Evolutionary conservation across 2,888 invertebrate species (phyloP).

Genomic region (Gastracanthus pulcherrimus): DNA sequence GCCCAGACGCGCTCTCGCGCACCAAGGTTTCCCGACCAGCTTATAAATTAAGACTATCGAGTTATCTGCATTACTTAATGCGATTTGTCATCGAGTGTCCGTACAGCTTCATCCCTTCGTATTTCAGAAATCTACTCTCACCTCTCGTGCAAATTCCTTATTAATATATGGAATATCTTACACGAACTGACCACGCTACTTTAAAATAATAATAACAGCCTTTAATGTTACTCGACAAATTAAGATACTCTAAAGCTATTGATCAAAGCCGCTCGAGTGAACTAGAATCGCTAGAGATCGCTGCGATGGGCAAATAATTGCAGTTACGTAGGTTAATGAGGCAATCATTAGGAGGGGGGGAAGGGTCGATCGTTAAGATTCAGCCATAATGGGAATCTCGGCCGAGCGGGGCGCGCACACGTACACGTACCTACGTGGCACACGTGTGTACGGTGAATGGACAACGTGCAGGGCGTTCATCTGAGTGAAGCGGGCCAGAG

Average conservation of each 20-base stretch:
- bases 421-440: conserved; percentile 13
- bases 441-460: conserved; percentile 61
- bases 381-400: conserved; percentile 45
- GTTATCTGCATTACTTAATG: conserved; percentile 32
- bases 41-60: conserved; percentile 48
- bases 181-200: too few species aligned
- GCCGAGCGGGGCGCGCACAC: conserved; percentile 28
- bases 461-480: conserved; percentile 57
- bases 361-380: conserved; percentile 43
- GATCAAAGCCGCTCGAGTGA: too few species aligned
- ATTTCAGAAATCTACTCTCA: conserved; percentile 19
- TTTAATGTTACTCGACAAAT: too few species aligned
- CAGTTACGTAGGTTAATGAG: conserved; percentile 38
- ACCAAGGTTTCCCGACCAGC: conserved; percentile 20
- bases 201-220: too few species aligned
- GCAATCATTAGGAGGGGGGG: conserved; percentile 35
- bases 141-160: conserved; percentile 6
- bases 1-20: background rate
- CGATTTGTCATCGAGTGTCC: conserved; percentile 51
- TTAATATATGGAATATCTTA: conserved; percentile 18
- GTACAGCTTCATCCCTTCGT: background rate
- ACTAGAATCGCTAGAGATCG: too few species aligned
- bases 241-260: too few species aligned
- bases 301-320: conserved; percentile 18
- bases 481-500: conserved; percentile 33